Conservation (phyloP, 2,888 invertebrate species). For the Fragum whitleyi region DNA sequence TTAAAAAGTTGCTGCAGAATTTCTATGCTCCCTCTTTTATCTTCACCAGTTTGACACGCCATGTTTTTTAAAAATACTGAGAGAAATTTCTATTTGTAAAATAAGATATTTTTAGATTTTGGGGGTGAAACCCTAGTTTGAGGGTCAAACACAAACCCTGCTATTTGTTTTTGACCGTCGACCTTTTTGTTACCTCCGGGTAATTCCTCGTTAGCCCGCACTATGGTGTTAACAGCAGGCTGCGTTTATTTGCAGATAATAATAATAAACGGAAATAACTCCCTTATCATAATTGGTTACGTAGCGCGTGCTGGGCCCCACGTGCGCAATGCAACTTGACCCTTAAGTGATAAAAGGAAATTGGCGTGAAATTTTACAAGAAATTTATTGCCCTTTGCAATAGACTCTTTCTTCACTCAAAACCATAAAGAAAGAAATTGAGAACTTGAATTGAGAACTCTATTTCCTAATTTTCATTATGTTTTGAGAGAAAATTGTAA, state of each 20-base stretch:
- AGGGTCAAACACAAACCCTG: too few relatives aligned
- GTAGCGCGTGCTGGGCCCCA: slow-evolving; percentile 48
- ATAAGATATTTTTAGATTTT: too few relatives aligned
- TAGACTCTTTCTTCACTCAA: too few relatives aligned
- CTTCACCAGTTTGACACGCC: too few relatives aligned
- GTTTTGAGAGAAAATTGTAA: background rate
- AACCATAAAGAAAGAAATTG: too few relatives aligned
- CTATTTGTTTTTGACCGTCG: too few relatives aligned
- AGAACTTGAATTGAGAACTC: background rate
- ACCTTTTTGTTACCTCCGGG: background rate
- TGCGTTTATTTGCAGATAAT: slow-evolving; percentile 4
- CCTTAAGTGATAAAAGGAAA: slow-evolving; percentile 53
- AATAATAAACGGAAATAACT: slow-evolving; percentile 11
- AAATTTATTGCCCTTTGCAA: slow-evolving; percentile 30
- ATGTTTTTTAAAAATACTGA: too few relatives aligned
- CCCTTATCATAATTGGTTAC: slow-evolving; percentile 54
- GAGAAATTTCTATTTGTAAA: too few relatives aligned
- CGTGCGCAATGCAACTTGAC: slow-evolving; percentile 50
- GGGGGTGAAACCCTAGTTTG: too few relatives aligned
- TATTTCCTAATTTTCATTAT: background rate
- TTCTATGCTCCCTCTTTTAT: too few relatives aligned
- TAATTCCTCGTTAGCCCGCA: background rate
- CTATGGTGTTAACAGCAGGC: background rate
- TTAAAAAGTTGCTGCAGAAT: too few relatives aligned
- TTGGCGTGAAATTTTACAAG: slow-evolving; percentile 66